Conservation (phyloP, 37 sponge, comb jelly and placozoan genomes). For the Geodia barretti region DNA sequence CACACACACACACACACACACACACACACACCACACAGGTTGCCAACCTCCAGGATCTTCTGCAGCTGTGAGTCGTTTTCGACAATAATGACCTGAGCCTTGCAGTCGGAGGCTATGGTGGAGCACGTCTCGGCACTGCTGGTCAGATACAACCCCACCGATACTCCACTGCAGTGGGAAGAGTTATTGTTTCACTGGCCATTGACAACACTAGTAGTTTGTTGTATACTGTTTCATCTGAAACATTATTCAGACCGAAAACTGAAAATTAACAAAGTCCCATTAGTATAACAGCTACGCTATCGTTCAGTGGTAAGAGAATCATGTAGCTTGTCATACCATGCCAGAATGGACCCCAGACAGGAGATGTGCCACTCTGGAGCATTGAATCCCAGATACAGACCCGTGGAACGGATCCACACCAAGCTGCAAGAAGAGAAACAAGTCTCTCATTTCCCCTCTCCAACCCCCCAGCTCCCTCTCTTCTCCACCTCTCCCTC, state of each 20-base stretch:
- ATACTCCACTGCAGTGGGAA: slow-evolving; percentile 47
- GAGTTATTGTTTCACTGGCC: too few species aligned
- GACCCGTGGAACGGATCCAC: slow-evolving; percentile 66
- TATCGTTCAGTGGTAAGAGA: too few species aligned
- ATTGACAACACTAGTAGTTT: too few species aligned
- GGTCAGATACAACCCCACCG: slow-evolving; percentile 75
- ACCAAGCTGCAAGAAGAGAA: slow-evolving; percentile 59
- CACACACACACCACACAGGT: slow-evolving; percentile 20
- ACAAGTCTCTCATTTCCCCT: neutral
- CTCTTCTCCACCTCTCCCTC: neutral
- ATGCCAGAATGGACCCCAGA: slow-evolving; percentile 81
- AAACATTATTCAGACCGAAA: too few species aligned
- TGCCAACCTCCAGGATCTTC: slow-evolving; percentile 71
- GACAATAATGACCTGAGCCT: slow-evolving; percentile 79
- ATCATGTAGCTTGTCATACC: slow-evolving; percentile 44
- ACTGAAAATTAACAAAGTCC: neutral
- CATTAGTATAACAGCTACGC: neutral
- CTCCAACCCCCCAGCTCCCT: neutral
- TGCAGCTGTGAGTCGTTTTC: slow-evolving; percentile 76
- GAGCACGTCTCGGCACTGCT: slow-evolving; percentile 67
- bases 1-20: slow-evolving; percentile 25
- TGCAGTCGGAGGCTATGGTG: slow-evolving; percentile 51
- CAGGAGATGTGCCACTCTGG: slow-evolving; percentile 86
- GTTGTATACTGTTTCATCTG: too few species aligned
- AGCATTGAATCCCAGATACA: slow-evolving; percentile 89